Evolutionary conservation across 2,888 invertebrate genomes (phyloP), one percentile per base, ranked within the genome.

Genomic region (Chalcosyrphus nemorum): DNA sequence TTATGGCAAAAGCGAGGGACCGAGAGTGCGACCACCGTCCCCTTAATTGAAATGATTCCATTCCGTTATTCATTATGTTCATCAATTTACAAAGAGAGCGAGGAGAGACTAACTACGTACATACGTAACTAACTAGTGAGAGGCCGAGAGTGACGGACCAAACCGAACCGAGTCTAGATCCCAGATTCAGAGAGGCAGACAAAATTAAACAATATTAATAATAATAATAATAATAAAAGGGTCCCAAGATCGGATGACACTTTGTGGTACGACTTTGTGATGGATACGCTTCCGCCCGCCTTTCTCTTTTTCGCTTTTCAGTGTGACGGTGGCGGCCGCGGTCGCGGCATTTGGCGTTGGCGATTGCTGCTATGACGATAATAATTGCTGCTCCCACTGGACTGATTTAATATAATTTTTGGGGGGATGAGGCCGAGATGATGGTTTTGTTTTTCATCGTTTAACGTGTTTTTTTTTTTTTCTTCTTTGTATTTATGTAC

Each of bases 261-360:
- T 81, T 76, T 70, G 59, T 75, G 72, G 78, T 72, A 72, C 57
- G 56, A 72, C 63, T 72, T 72, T 66, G 45, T 52, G 50, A 76
- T 76, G 70, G 63, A 81, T 76, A 65, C 61, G 65, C 77, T 81
- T 81, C 81, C 77, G 81, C 77, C 81, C 71, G 77, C 65, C 41
- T 72, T 59, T 35, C 35, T 24, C n/a, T 57, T n/a, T 21, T 43
- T 29, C 32, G 7, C 5, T 11, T 45, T n/a, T 41, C 27, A 17
- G 27, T 24, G 21, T 9, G 15, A 29, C 38, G 17, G 29, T 15
- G 24, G 4, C n/a, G 41, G n/a, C n/a, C n/a, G n/a, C n/a, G n/a
- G n/a, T n/a, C n/a, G n/a, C n/a, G n/a, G n/a, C n/a, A n/a, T n/a
- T n/a, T n/a, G n/a, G n/a, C n/a, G n/a, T n/a, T n/a, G n/a, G n/a